A percentile compares a stretch with the other conserved stretches of the same genome.
These are phyloP conservation scores for Catamblyrhynchus diadema DNA, from an alignment of 2,797 vertebrate species.

Conservation along the genomic window DNA sequence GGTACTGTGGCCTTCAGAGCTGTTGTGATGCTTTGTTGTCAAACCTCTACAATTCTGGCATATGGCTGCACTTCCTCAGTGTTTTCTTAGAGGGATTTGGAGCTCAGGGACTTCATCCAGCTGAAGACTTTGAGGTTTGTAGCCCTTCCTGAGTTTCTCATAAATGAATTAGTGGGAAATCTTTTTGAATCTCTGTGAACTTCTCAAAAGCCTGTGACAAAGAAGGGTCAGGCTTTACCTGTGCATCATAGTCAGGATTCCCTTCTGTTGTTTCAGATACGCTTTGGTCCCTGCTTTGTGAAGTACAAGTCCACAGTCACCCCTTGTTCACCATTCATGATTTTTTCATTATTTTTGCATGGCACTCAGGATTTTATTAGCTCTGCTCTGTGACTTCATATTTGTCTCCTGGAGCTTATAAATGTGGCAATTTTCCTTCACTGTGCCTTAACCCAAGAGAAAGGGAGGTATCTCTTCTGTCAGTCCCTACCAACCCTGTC, in stretches of 20 bases:
- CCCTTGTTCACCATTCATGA: neutral
- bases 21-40: neutral
- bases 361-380: neutral
- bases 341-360: neutral
- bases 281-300: neutral
- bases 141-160: neutral
- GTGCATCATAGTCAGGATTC: rapidly evolving
- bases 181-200: neutral
- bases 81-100: neutral
- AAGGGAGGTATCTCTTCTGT: neutral
- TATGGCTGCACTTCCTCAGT: neutral
- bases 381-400: neutral
- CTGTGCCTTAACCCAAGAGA: neutral
- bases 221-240: neutral
- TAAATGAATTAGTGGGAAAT: neutral
- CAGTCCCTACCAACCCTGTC: neutral
- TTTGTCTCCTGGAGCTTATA: neutral
- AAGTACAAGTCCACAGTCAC: neutral
- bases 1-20: neutral
- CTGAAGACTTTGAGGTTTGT: neutral
- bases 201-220: neutral
- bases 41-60: neutral
- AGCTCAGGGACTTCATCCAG: neutral
- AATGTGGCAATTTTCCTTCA: neutral
- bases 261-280: neutral